Evolutionary conservation across 2,888 invertebrate species (phyloP), one percentile per base, ranked within the genome.

Genomic region (Aproaerema taeniolella): DNA sequence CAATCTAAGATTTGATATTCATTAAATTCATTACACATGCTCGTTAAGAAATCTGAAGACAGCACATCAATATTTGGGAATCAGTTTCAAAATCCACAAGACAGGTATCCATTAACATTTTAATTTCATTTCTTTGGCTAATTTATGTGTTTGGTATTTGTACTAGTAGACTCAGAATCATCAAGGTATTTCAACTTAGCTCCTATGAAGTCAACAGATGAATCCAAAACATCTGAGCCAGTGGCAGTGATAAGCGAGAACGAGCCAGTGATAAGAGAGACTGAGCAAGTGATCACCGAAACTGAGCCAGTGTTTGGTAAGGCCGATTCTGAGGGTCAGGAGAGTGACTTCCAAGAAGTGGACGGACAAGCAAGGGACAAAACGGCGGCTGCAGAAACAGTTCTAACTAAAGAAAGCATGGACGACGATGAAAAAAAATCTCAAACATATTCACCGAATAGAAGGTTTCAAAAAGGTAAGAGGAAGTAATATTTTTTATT

Each of bases 391-490:
- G 61, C 53, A 6, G 58, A 58, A 24, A 58, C 53, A 40, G 55
- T 65, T 38, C 49, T 69, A 31, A 63, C 66, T 31, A 37, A 47
- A 28, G 67, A 64, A 46, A 62, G 58, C 13, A 76, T 76, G 74
- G 71, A 79, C 11, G 54, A 60, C 41, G 71, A 70, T 46, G 48
- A 55, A 31, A 78, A 79, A 49, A 80, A 80, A 50, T 51, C 66
- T 28, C 70, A 75, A 53, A 53, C 54, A 42, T 69, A 67, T 58
- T 49, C 60, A 40, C 57, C 63, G 13, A 77, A 67, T n/a, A n/a
- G n/a, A 48, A 58, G 62, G 57, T 44, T 49, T 14, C 68, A 63
- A 46, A 57, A 58, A 58, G 72, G 79, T 78, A 53, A 53, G 57
- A 39, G 35, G 24, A n/a, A n/a, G n/a, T n/a, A n/a, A n/a, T n/a